Percentiles rank a stretch among this genome's conserved stretches.
Conservation (phyloP, 2,888 invertebrate genomes). For the Drosophila multiciliata region DNA sequence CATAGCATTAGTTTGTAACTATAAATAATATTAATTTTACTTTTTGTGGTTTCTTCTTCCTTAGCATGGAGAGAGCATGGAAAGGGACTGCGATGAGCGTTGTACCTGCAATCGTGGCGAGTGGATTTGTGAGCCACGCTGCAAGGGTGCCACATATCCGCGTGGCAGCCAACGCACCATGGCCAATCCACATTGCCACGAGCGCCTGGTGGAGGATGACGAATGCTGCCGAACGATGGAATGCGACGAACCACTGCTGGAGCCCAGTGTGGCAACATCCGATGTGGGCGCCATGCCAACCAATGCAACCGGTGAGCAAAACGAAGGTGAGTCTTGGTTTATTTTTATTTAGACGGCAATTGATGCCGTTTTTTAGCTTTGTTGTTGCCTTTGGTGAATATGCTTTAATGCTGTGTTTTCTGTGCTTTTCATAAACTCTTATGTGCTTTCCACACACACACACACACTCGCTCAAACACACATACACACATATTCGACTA, state of each 20-base stretch:
- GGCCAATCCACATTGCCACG: conserved; percentile 90
- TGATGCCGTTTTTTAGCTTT: conserved; percentile 44
- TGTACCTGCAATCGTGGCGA: conserved; percentile 90
- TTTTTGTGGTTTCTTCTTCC: neutral
- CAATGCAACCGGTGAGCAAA: conserved; percentile 29
- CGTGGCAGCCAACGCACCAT: conserved; percentile 87
- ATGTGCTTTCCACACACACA: conserved; percentile 44
- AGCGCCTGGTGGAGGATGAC: conserved; percentile 89
- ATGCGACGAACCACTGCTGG: conserved; percentile 87
- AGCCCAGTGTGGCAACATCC: conserved; percentile 62
- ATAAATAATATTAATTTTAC: neutral
- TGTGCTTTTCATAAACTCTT: conserved; percentile 65
- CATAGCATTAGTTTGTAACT: neutral
- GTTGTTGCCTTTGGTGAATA: conserved; percentile 24
- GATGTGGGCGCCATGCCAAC: conserved; percentile 21
- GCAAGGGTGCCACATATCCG: conserved; percentile 89
- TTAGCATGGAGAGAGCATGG: conserved; percentile 89
- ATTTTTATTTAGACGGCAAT: neutral
- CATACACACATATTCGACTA: conserved; percentile 24
- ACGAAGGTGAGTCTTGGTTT: conserved; percentile 60
- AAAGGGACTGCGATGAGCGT: conserved; percentile 91
- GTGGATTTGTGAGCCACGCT: conserved; percentile 91
- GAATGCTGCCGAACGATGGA: conserved; percentile 90
- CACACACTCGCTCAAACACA: conserved; percentile 10
- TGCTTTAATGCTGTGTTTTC: conserved; percentile 66